Evolutionary conservation across 2,113 vertebrate species (phyloP).

Genomic region (Hippoglossus stenolepis): DNA sequence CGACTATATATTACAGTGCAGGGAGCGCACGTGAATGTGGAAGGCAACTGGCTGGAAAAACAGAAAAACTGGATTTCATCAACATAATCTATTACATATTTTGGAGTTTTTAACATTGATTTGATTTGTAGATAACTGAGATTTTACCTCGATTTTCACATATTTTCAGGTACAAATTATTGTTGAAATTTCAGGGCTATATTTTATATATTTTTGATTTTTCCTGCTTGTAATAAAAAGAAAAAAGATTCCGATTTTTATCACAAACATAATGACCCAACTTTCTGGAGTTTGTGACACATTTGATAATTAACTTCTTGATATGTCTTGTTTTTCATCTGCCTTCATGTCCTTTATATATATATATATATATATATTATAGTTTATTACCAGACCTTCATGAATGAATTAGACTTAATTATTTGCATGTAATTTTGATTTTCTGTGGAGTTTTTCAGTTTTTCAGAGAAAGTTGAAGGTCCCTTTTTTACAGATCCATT

Average conservation of each 20-base stretch:
- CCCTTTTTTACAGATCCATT: background rate
- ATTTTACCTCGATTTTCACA: background rate
- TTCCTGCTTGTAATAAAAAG: background rate
- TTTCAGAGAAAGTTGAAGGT: background rate
- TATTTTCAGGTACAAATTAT: too few species aligned
- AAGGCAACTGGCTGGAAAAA: background rate
- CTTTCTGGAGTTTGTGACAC: too few species aligned
- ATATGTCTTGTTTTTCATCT: too few species aligned
- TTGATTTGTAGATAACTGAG: background rate
- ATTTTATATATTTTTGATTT: background rate
- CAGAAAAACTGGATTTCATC: background rate
- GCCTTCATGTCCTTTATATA: too few species aligned
- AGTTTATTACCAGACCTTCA: background rate
- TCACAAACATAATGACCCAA: too few species aligned
- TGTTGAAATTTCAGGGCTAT: too few species aligned
- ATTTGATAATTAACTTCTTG: too few species aligned
- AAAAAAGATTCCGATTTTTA: background rate
- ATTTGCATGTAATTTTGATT: background rate
- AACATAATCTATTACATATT: too few species aligned
- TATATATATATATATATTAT: too few species aligned
- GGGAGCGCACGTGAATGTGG: constrained; percentile 29
- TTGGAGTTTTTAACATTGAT: background rate
- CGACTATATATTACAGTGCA: constrained; percentile 63
- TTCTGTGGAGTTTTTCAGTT: background rate
- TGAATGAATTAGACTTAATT: background rate